Evolutionary conservation across 2,888 invertebrate genomes (phyloP).

Genomic region (Cerceris rybyensis): DNA sequence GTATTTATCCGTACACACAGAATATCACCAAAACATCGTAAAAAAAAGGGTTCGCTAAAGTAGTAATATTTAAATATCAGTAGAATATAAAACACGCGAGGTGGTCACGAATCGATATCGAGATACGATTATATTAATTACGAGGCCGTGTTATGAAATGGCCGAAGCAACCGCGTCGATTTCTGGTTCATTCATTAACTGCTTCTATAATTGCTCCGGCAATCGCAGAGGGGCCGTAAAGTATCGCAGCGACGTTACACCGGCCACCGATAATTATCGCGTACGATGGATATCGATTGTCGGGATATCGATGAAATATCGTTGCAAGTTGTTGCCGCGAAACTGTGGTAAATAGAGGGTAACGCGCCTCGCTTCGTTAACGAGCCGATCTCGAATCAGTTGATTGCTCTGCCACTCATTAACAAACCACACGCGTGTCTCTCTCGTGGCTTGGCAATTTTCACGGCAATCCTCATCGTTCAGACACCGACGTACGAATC

Average conservation of each 20-base stretch:
- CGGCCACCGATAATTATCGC: conserved; percentile 63
- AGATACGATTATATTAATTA: conserved; percentile 63
- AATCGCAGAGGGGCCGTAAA: conserved; percentile 57
- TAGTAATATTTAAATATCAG: neutral
- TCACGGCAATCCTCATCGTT: conserved; percentile 3
- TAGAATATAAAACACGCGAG: conserved; percentile 23
- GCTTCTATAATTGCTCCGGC: conserved; percentile 62
- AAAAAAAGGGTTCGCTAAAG: neutral
- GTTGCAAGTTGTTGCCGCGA: conserved; percentile 49
- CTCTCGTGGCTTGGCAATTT: conserved; percentile 19
- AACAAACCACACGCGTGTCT: conserved; percentile 39
- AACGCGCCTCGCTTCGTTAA: conserved; percentile 62
- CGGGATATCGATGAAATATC: conserved; percentile 64
- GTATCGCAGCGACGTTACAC: conserved; percentile 55
- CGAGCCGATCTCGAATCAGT: conserved; percentile 58
- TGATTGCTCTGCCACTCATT: conserved; percentile 59
- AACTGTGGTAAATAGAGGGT: conserved; percentile 68
- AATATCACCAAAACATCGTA: neutral
- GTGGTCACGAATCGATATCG: conserved; percentile 46
- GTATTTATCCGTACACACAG: neutral
- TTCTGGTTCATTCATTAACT: conserved; percentile 67
- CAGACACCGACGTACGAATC: neutral
- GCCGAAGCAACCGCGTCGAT: conserved; percentile 43
- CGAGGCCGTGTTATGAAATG: conserved; percentile 60
- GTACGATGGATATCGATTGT: conserved; percentile 65